Conservation (phyloP, 2,888 invertebrate genomes). For the Apotomis capreana region DNA sequence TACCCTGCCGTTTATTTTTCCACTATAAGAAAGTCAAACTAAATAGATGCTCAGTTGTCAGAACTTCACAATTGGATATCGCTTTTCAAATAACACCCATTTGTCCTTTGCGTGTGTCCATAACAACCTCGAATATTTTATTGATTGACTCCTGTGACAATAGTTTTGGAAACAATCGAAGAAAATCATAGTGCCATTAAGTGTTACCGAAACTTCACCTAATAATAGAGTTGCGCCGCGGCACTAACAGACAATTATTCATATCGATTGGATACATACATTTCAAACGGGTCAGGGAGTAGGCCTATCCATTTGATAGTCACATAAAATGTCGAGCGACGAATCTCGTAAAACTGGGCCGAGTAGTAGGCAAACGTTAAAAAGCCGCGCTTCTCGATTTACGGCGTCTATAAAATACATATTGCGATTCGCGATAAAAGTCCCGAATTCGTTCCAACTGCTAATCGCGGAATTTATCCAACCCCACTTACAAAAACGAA, state of each 20-base stretch:
- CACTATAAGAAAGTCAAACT: neutral
- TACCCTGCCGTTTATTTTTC: too few relatives aligned
- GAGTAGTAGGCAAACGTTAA: conserved; percentile 78
- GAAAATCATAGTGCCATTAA: conserved; percentile 35
- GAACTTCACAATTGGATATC: neutral
- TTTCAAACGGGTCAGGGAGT: conserved; percentile 61
- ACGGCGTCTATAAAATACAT: conserved; percentile 81
- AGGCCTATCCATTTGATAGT: conserved; percentile 62
- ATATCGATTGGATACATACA: conserved; percentile 61
- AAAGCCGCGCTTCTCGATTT: conserved; percentile 80
- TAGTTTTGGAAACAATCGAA: conserved; percentile 38
- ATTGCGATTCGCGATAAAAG: conserved; percentile 81
- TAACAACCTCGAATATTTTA: conserved; percentile 22
- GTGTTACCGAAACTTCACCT: conserved; percentile 45
- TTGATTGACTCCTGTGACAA: conserved; percentile 39
- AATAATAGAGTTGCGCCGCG: conserved; percentile 36
- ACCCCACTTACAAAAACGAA: conserved; percentile 42
- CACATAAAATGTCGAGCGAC: conserved; percentile 71
- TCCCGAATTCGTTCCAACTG: conserved; percentile 71
- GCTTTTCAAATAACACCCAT: neutral
- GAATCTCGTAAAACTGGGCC: conserved; percentile 77
- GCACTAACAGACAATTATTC: conserved; percentile 58
- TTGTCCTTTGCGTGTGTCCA: neutral
- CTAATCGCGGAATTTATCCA: conserved; percentile 71
- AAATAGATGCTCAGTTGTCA: too few relatives aligned